Conservation (phyloP, 2,888 invertebrate genomes). For the Xestia ashworthii region DNA sequence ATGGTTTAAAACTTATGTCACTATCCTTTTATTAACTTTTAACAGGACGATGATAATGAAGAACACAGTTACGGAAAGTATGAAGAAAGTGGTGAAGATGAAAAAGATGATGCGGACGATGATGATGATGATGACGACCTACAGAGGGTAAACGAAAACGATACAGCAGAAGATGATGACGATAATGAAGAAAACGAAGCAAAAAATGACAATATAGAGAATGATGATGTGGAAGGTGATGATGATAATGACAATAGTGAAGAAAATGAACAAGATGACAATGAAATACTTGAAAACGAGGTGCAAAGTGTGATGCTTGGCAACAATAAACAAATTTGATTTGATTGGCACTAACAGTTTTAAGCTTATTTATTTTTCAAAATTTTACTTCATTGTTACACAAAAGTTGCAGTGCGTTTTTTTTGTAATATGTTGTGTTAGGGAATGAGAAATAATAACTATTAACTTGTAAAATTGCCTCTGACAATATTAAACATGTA, state of each 20-base stretch:
- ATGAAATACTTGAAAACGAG: constrained; percentile 74
- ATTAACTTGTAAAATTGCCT: constrained; percentile 11
- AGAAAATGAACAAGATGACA: constrained; percentile 69
- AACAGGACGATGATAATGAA: constrained; percentile 68
- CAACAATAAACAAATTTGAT: constrained; percentile 59
- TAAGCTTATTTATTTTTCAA: constrained; percentile 70
- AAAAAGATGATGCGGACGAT: constrained; percentile 53
- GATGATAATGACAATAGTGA: constrained; percentile 45
- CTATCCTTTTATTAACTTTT: constrained; percentile 55
- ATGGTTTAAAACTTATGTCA: constrained; percentile 11
- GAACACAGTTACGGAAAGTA: constrained; percentile 67
- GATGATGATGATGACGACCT: constrained; percentile 65
- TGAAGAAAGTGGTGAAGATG: constrained; percentile 63
- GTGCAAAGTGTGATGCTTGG: constrained; percentile 77
- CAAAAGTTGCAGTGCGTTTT: constrained; percentile 31
- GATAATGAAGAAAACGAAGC: constrained; percentile 67
- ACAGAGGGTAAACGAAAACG: constrained; percentile 70
- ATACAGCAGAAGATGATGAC: constrained; percentile 70
- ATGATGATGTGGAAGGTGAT: constrained; percentile 41
- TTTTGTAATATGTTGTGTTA: constrained; percentile 14
- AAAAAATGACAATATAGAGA: constrained; percentile 65
- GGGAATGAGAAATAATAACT: constrained; percentile 30
- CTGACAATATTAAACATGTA: constrained; percentile 16
- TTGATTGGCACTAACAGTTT: constrained; percentile 82
- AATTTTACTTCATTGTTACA: constrained; percentile 44